phyloP scores from a whole-genome alignment of 2,888 invertebrate species.

The Anorthoa munda region DNA sequence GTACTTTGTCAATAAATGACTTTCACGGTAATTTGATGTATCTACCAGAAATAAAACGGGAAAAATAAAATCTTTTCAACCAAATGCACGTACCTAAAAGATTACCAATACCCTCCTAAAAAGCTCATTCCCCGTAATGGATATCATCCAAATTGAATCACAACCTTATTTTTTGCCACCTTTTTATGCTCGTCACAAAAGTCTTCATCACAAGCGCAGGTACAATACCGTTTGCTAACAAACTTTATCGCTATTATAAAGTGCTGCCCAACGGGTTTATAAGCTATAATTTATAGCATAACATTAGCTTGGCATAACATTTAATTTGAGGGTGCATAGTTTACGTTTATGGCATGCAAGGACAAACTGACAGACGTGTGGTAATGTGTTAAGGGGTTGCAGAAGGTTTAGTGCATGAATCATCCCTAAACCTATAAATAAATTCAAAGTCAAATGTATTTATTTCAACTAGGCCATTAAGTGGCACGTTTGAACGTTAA shows the following conservation, averaged over 20 bases:
- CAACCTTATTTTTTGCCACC: not conserved
- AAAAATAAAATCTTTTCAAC: too few relatives aligned
- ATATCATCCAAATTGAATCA: slow-evolving; percentile 6
- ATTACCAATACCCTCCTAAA: not conserved
- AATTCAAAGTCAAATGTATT: too few relatives aligned
- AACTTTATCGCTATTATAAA: slow-evolving; percentile 15
- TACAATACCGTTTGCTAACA: slow-evolving; percentile 43
- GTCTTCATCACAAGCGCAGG: slow-evolving; percentile 18
- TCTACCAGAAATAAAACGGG: too few relatives aligned
- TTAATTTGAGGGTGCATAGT: slow-evolving; percentile 67
- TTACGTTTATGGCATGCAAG: slow-evolving; percentile 62
- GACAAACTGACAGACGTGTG: slow-evolving; percentile 54
- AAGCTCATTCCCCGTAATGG: not conserved
- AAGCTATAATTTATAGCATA: slow-evolving; percentile 55
- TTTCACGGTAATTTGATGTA: too few relatives aligned
- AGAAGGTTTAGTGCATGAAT: slow-evolving; percentile 42
- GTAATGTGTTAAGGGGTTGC: not conserved
- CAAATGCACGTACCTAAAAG: too few relatives aligned
- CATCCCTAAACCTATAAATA: not conserved
- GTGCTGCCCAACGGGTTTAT: slow-evolving; percentile 32
- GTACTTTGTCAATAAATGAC: too few relatives aligned
- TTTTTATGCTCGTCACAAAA: slow-evolving; percentile 4
- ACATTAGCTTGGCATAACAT: slow-evolving; percentile 46
- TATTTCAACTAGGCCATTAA: too few relatives aligned
- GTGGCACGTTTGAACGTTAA: too few relatives aligned